Evolutionary conservation across 2,888 invertebrate species (phyloP), one percentile per base, ranked within the genome.

Genomic region (Eristalis intricaria): DNA sequence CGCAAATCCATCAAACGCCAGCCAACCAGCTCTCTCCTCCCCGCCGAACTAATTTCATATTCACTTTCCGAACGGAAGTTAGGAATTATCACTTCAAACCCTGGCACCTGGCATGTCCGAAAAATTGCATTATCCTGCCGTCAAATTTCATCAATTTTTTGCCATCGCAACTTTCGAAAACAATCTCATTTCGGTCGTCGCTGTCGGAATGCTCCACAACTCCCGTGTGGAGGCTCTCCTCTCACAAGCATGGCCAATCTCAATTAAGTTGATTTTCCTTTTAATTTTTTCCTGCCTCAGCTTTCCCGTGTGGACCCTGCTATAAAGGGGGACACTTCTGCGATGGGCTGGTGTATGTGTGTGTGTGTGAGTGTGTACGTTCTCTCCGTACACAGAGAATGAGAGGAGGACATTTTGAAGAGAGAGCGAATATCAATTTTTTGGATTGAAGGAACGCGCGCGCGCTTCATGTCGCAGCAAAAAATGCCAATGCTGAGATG

Each of bases 181-280:
- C 64, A 73, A 32, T 61, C 63, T 15, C 35, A 43, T 60, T 32
- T 29, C 11, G 8, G 15, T n/a, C 23, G 43, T 35, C 11, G 56
- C 35, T 26, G 56, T 43, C 35, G 8, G 29, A 32, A n/a, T 35
- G 19, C 35, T 64, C 38, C 26, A n/a, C 26, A 19, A 50, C 50
- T 73, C 38, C 23, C 35, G 50, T 50, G 50, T 50, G 50, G 8
- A 7, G 8, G 5, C 32, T 32, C 5, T 50, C 19, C 50, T n/a
- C 50, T 1, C 43, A 50, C 50, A 50, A 50, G 35, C 19, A 58
- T 35, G 70, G 40, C 19, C 70, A 76, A 69, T 63, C 64, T 80
- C 63, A 74, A 79, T 80, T 75, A 76, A 71, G 75, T 70, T 70
- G 56, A 70, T 78, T 74, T 69, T 69, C 11, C 32, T 35, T 56